These are phyloP conservation scores for Addax nasomaculatus DNA, from an alignment of 2,113 vertebrate species.

Conservation along the genomic window DNA sequence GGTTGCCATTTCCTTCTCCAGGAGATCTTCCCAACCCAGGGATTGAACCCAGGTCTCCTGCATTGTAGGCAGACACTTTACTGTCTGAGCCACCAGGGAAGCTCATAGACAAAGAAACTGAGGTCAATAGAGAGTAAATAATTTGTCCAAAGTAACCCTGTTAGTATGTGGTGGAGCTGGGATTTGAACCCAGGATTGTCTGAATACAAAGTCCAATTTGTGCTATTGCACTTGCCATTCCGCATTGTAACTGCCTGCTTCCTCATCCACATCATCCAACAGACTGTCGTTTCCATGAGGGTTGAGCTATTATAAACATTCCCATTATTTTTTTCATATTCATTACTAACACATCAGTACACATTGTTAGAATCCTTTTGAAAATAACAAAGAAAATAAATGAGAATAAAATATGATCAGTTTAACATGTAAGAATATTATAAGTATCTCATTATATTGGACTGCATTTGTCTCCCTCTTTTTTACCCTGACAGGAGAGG, in stretches of 20 bases:
- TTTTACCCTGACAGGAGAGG: not conserved
- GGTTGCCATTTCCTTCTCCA: no score
- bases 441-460: not conserved
- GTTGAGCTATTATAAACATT: not conserved
- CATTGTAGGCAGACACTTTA: no score
- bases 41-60: no score
- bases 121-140: not conserved
- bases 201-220: not conserved
- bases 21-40: no score
- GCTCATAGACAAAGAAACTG: not conserved
- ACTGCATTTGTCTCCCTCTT: not conserved
- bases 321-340: not conserved
- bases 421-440: not conserved
- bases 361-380: not conserved
- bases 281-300: not conserved
- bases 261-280: not conserved
- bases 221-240: no score
- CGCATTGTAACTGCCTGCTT: accelerated
- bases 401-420: not conserved
- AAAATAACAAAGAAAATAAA: not conserved
- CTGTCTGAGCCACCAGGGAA: no score
- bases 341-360: not conserved
- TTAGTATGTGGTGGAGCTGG: not conserved
- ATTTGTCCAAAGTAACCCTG: not conserved
- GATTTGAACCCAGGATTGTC: not conserved